Base-by-base conservation (phyloP, 2,797 vertebrate genomes). In the Varecia variegata region DNA sequence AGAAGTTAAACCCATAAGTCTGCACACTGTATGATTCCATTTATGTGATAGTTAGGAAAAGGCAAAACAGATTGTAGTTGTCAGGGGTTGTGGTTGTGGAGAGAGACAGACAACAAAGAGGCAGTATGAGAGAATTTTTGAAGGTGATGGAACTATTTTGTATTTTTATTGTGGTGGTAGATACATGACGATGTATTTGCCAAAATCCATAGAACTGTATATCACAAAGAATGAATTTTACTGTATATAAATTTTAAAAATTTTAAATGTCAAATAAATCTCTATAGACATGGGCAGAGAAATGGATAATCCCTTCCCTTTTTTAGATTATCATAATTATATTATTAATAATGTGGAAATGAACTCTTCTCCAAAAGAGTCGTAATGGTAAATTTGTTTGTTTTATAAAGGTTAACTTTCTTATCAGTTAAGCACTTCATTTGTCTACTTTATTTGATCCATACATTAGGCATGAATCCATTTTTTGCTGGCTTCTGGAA, bases 201-300 rank as follows among this genome's bases (percentile, higher is more conserved):
- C 25, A 83, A 88, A 94, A 73, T 32, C n/a, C 23, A 54, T 58
- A 80, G 40, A 93, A 92, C 27, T 79, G 11, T 88, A 91, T 17
- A 71, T 85, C 60, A 93, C 73, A 95, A 77, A 93, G 62, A 92
- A 47, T 95, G 68, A 92, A 43, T 96, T 80, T 94, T 89, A 23
- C 15, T 89, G 15, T 71, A 35, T 94, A 27, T 71, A 58, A 38
- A 84, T 76, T 77, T 58, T 0, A 58, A 68, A 60, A 84, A 94
- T 3, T 80, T 76, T 79, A 76, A 77, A 35, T 83, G 67, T 18
- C 20, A 40, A 32, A 77, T 45, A 92, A 85, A 84, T 92, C 10
- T 35, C 30, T 7, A 18, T 38, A 88, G 79, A 43, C 23, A 11
- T 83, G 35, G 17, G 35, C 25, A 89, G 71, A 76, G 32, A 94